Base-by-base conservation (phyloP, 1,140 invertebrate genomes). In the Sarcophaga peregrina region DNA sequence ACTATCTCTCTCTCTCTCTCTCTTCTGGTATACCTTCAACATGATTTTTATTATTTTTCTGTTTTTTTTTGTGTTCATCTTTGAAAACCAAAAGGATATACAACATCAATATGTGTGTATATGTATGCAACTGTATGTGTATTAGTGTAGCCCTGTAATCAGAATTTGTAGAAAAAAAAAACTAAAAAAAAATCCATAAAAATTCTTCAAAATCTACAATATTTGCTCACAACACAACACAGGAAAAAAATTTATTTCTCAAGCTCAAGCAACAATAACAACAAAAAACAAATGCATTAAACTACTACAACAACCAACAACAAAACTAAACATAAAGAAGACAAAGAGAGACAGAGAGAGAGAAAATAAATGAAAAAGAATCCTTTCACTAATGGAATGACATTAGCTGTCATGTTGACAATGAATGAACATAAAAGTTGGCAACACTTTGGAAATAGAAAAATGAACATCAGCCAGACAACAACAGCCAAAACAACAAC, bases 351-450 rank as follows among this genome's bases (percentile, higher is more conserved):
- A 62, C 1, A 15, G 13, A 62, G n/a, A 17, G 9, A 46, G 8
- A 76, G 48, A 76, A 46, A 76, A 50, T n/a, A 75, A 13, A n/a
- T 5, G 5, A 75, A 15, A 10, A 75, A 47, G 73, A 76, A 76
- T 76, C 45, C 74, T 76, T 76, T 76, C 74, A 76, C 74, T 76
- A 76, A 76, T 76, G 74, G 74, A 76, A 76, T 76, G 74, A 76
- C 74, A 76, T 76, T 76, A 76, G 74, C 74, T 76, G 74, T 76
- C 74, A 76, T 76, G 74, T 76, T 76, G 74, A 76, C 74, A 76
- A 76, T 76, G 74, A 76, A 76, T 76, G 74, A 76, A 76, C 74
- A 76, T 76, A 76, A 76, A 76, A 76, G 74, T 76, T 76, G 74
- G 74, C 74, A 76, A 76, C 74, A 47, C 74, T 76, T 58, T 17